phyloP scores from a whole-genome alignment of 2,888 invertebrate genomes.

The Phytoseiulus persimilis region DNA sequence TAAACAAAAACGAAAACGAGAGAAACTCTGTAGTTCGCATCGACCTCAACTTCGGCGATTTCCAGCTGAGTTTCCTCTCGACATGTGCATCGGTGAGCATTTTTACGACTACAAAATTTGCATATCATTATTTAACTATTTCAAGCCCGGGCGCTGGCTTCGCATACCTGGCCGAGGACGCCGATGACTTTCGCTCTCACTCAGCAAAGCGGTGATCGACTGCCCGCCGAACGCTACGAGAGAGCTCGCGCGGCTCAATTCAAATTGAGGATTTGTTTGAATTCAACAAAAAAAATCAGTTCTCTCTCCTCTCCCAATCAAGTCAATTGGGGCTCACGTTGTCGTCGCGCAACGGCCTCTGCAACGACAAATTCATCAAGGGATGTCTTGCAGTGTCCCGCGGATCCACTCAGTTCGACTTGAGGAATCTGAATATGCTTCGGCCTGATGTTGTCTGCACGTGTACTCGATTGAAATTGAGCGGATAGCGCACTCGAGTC shows the following conservation, averaged over 20 bases:
- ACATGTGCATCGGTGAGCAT: slow-evolving; percentile 5
- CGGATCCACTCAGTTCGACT: background rate
- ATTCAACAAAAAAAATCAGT: background rate
- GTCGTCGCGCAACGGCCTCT: background rate
- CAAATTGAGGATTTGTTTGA: background rate
- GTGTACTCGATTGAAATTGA: background rate
- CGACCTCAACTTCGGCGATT: background rate
- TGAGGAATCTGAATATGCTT: background rate
- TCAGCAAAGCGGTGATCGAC: background rate
- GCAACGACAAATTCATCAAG: background rate
- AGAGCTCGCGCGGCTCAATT: no score
- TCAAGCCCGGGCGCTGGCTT: background rate
- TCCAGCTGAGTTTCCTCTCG: background rate
- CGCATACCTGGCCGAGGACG: background rate
- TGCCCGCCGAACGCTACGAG: background rate
- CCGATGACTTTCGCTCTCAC: background rate
- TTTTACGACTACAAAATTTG: background rate
- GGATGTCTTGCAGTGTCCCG: background rate
- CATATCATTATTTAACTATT: background rate
- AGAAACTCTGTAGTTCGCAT: background rate
- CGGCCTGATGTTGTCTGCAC: background rate
- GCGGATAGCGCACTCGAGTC: background rate
- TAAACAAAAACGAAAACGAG: background rate
- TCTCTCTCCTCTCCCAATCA: background rate
- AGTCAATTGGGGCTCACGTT: background rate